These are phyloP conservation scores for Andinoacara biseriatus DNA, from an alignment of 2,113 vertebrate genomes.

Conservation along the genomic window DNA sequence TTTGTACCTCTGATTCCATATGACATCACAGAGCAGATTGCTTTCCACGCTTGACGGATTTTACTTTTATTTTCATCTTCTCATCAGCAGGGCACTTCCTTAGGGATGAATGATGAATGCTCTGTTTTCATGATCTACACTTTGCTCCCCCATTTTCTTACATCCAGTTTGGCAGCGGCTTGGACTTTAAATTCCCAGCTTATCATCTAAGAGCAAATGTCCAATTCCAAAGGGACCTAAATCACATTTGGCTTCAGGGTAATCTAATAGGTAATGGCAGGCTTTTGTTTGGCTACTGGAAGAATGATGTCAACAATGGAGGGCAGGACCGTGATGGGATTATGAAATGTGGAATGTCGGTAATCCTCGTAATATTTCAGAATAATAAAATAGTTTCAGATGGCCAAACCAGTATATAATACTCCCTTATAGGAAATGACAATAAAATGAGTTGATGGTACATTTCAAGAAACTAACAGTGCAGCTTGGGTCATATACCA, in stretches of 20 bases:
- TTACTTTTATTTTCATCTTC: constrained; percentile 42
- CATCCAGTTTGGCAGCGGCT: constrained; percentile 24
- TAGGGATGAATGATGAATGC: constrained; percentile 35
- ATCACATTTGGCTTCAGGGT: constrained; percentile 66
- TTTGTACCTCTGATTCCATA: constrained; percentile 36
- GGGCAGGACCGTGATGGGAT: constrained; percentile 57
- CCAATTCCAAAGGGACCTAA: constrained; percentile 52
- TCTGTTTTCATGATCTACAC: constrained; percentile 38
- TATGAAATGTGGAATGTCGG: constrained; percentile 58
- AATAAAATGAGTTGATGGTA: constrained; percentile 35
- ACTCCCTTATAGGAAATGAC: constrained; percentile 27
- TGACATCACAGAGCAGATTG: constrained; percentile 42
- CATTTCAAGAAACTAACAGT: constrained; percentile 38
- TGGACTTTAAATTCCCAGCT: constrained; percentile 34
- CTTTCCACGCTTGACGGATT: constrained; percentile 27
- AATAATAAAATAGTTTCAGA: constrained; percentile 31
- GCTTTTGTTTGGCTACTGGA: constrained; percentile 52
- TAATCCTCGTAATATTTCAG: constrained; percentile 55
- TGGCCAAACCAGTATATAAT: constrained; percentile 6
- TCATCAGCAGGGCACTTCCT: constrained; percentile 29
- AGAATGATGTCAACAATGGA: constrained; percentile 47
- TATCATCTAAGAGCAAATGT: constrained; percentile 59
- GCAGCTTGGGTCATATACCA: constrained; percentile 20
- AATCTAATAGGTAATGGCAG: constrained; percentile 64
- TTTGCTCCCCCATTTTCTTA: constrained; percentile 17